Percentiles rank a stretch among this genome's conserved stretches.
Conservation (phyloP, 2,113 vertebrate genomes). For the Ptilorrhoa leucosticta region DNA sequence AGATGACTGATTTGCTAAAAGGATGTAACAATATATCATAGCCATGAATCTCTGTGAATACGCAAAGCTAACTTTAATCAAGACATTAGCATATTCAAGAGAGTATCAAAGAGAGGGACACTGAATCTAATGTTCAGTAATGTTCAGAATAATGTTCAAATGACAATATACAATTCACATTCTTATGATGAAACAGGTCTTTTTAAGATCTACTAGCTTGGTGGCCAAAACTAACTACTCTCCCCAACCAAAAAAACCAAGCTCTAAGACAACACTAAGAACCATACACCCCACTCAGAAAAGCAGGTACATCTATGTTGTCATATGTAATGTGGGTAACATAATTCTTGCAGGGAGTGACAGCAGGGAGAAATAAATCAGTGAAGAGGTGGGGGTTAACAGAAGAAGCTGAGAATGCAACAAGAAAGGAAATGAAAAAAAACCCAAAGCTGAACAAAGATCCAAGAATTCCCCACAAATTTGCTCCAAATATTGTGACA, state of each 20-base stretch:
- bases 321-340: background rate
- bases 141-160: background rate
- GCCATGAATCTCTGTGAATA: background rate
- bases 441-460: background rate
- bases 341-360: background rate
- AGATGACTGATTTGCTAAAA: background rate
- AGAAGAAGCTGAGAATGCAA: background rate
- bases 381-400: background rate
- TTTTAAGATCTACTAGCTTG: background rate
- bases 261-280: background rate
- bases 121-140: background rate
- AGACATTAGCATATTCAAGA: background rate
- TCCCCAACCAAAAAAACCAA: rapidly evolving
- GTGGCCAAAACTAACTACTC: background rate
- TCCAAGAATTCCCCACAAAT: background rate
- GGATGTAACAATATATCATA: background rate
- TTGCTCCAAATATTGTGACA: background rate
- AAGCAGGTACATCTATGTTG: background rate
- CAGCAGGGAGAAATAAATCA: background rate
- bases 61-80: background rate
- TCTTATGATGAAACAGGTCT: background rate
- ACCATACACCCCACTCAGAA: rapidly evolving
- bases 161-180: background rate
- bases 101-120: background rate
- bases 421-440: background rate